Conservation (phyloP, 2,888 invertebrate species). For the Barypeithes pellucidus region DNA sequence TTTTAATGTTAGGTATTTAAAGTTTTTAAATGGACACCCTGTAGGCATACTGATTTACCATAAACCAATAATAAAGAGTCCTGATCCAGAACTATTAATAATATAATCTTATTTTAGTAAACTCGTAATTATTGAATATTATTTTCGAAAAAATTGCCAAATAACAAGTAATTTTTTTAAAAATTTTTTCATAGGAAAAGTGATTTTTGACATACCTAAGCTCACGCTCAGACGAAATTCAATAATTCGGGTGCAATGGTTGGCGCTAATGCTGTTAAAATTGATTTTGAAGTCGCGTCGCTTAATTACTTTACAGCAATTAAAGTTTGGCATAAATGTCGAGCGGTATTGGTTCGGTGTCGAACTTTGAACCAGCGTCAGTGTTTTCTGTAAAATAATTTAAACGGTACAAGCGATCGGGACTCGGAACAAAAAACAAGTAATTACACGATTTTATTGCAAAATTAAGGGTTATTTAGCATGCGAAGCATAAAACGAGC, state of each 20-base stretch:
- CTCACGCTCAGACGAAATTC: background rate
- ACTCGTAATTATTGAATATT: too few relatives aligned
- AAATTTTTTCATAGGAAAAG: too few relatives aligned
- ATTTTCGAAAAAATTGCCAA: too few relatives aligned
- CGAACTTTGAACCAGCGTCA: background rate
- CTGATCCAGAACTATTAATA: too few relatives aligned
- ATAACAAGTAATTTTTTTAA: too few relatives aligned
- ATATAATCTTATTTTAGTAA: too few relatives aligned
- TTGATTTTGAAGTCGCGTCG: slow-evolving; percentile 29
- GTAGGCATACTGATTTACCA: too few relatives aligned
- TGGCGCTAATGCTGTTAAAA: slow-evolving; percentile 7
- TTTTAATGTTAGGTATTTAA: too few relatives aligned
- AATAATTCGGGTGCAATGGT: slow-evolving; percentile 19
- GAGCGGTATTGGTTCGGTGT: background rate
- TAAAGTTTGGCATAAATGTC: slow-evolving; percentile 27
- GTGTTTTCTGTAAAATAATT: background rate
- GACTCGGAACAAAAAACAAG: background rate
- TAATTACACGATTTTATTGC: slow-evolving; percentile 6
- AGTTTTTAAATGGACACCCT: too few relatives aligned
- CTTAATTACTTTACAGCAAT: slow-evolving; percentile 27
- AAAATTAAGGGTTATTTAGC: background rate
- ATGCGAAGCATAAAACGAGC: background rate
- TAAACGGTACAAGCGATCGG: background rate
- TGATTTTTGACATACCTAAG: background rate
- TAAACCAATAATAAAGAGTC: too few relatives aligned